These are phyloP conservation scores for Moxostoma hubbsi DNA, from an alignment of 2,797 vertebrate genomes.

Conservation along the genomic window DNA sequence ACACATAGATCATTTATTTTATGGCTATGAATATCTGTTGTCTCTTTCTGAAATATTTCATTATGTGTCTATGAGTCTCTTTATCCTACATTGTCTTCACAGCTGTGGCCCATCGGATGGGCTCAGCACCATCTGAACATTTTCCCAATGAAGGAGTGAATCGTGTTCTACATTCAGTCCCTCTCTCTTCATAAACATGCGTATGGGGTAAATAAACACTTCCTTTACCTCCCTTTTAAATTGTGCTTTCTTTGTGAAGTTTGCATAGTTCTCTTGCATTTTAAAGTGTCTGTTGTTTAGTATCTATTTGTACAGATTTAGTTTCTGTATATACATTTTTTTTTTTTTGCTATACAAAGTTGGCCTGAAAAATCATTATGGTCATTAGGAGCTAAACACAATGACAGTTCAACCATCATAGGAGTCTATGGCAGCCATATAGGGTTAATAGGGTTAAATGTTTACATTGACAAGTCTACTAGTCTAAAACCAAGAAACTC, in stretches of 20 bases:
- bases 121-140: slow-evolving; percentile 80
- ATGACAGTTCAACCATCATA: background rate
- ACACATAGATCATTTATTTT: no score
- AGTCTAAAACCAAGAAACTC: no score
- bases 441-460: no score
- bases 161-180: slow-evolving; percentile 75
- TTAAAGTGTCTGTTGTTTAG: background rate
- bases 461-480: no score
- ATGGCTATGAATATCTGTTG: no score
- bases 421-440: background rate
- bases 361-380: background rate
- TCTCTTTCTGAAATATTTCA: no score
- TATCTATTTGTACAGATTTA: background rate
- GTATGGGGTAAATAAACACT: slow-evolving; percentile 81
- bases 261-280: background rate
- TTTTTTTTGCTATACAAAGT: background rate
- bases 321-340: background rate
- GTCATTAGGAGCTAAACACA: background rate
- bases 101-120: slow-evolving; percentile 77
- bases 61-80: background rate
- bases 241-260: slow-evolving; percentile 59
- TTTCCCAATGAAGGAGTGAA: slow-evolving; percentile 82
- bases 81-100: slow-evolving; percentile 28
- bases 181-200: slow-evolving; percentile 80
- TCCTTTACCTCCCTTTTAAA: slow-evolving; percentile 53